phyloP scores from a whole-genome alignment of 2,797 vertebrate species.

The Betta splendens region DNA sequence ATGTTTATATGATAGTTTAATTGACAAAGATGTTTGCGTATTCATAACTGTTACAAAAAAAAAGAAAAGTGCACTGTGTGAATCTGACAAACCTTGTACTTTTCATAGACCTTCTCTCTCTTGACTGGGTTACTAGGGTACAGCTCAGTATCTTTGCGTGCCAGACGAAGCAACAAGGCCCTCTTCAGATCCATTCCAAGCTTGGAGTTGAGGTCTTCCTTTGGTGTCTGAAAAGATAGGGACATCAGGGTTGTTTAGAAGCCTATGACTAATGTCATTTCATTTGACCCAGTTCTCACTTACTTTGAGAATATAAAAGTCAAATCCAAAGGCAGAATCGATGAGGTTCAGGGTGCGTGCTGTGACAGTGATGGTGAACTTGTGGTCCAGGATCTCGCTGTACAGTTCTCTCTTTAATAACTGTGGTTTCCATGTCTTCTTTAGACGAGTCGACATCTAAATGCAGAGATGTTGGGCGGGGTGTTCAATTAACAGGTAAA shows the following conservation, averaged over 20 bases:
- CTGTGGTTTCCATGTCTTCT: constrained; percentile 92
- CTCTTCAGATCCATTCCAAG: constrained; percentile 94
- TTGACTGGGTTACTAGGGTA: constrained; percentile 82
- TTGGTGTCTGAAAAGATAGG: constrained; percentile 82
- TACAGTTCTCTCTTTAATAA: constrained; percentile 88
- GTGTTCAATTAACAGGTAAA: no score
- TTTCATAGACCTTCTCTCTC: constrained; percentile 84
- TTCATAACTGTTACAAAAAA: no score
- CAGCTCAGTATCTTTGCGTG: constrained; percentile 81
- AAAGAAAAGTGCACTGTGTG: no score
- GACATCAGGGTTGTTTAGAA: constrained; percentile 5
- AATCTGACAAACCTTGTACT: constrained; percentile 87
- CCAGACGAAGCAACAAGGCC: constrained; percentile 91
- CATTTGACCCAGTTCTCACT: neutral
- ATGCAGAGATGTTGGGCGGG: constrained; percentile 1
- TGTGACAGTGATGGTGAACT: constrained; percentile 87
- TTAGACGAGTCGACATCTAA: constrained; percentile 84
- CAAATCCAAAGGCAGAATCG: constrained; percentile 89
- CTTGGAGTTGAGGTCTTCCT: constrained; percentile 91
- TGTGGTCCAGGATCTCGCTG: constrained; percentile 93
- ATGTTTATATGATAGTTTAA: no score
- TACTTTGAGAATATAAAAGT: constrained; percentile 95
- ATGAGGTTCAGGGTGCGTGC: constrained; percentile 89
- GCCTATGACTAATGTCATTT: neutral
- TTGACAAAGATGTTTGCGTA: no score